Base-by-base conservation (phyloP, 2,888 invertebrate genomes). In the Elysia crispata region DNA sequence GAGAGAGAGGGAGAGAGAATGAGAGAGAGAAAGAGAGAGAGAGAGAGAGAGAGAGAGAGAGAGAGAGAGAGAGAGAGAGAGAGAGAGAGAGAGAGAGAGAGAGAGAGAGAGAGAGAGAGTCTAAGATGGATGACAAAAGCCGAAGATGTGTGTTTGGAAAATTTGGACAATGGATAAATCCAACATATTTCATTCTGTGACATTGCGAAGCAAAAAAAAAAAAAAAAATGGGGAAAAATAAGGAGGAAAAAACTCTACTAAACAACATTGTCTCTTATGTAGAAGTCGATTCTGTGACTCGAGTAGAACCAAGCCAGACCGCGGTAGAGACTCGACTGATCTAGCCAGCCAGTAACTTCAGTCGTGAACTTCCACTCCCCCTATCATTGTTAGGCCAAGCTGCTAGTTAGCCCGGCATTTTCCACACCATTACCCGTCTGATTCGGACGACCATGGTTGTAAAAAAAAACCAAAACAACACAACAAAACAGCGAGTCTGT, bases 321-420 rank as follows among this genome's bases (percentile, higher is more conserved):
- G 5, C 41, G 41, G 5, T 41, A 41, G 41, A 11, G 41, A 11
- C 41, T 41, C 3, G 41, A 3, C 41, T 6, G 41, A 41, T 11
- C 3, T 41, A 41, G 41, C 3, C 41, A 28, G 23, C 64, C n/a
- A 28, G 13, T 13, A 62, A 23, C 28, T n/a, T 11, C 64, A 23
- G 28, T n/a, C 20, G 13, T 20, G 62, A 75, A 31, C 33, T n/a
- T 54, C 31, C 31, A 62, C 54, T 60, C 75, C 33, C 57, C 57
- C 33, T 30, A 75, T 62, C 25, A 23, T 75, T 31, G 54, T 60
- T 31, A 20, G 23, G 30, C 73, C 23, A 18, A 20, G 30, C 73
- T 73, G 74, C 25, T 79, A 79, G 79, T 79, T 79, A 79, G 74
- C 74, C 67, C 54, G 66, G 66, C 79, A 79, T 74, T 79, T 74